phyloP scores from a whole-genome alignment of 2,797 vertebrate species.

The Fistularia tabacaria region DNA sequence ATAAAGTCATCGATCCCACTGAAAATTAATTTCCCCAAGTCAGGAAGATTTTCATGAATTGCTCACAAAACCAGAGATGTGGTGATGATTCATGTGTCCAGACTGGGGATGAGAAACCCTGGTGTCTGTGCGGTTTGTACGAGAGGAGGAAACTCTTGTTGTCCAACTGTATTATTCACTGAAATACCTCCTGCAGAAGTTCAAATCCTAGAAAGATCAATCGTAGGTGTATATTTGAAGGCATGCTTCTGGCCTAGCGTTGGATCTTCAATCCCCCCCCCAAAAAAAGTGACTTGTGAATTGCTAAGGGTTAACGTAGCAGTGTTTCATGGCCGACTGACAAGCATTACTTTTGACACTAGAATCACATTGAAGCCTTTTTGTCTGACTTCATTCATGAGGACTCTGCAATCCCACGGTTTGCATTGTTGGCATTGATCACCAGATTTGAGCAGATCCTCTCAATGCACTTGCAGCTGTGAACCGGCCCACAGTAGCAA shows the following conservation, averaged over 20 bases:
- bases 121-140: not conserved
- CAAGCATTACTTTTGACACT: slow-evolving; percentile 17
- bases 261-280: slow-evolving; percentile 32
- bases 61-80: not conserved
- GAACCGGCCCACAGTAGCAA: not conserved
- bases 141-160: not conserved
- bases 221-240: slow-evolving; percentile 53
- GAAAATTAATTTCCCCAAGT: too few species aligned
- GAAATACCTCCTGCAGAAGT: slow-evolving; percentile 3
- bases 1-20: too few species aligned
- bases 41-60: not conserved
- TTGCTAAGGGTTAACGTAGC: not conserved
- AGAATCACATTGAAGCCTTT: slow-evolving; percentile 16
- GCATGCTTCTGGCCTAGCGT: slow-evolving; percentile 30
- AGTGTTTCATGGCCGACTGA: too few species aligned
- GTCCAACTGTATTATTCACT: slow-evolving; percentile 7
- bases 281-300: slow-evolving; percentile 36
- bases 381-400: slow-evolving; percentile 30
- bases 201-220: too few species aligned
- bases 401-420: slow-evolving; percentile 2
- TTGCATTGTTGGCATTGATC: slow-evolving; percentile 19
- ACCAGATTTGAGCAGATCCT: not conserved
- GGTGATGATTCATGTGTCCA: not conserved
- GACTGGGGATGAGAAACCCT: slow-evolving; percentile 5
- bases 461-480: not conserved